Evolutionary conservation across 1,140 invertebrate species (phyloP).

Genomic region (Diorhabda sublineata): DNA sequence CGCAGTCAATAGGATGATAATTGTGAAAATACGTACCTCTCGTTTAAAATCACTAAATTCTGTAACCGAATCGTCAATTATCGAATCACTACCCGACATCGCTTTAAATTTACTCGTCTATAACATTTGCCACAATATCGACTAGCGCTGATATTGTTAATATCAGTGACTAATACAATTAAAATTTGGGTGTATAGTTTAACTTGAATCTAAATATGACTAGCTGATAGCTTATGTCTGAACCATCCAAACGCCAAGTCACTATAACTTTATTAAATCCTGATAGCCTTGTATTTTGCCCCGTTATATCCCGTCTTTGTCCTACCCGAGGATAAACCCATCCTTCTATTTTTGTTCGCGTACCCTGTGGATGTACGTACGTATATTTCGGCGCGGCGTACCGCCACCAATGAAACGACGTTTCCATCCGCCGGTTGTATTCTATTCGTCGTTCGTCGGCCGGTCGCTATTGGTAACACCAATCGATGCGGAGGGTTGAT

Average conservation of each 20-base stretch:
- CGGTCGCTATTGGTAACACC: slow-evolving; percentile 37
- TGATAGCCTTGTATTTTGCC: slow-evolving; percentile 47
- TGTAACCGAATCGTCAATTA: background rate
- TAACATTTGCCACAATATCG: slow-evolving; percentile 40
- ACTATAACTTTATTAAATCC: slow-evolving; percentile 49
- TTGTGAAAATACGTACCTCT: slow-evolving; percentile 2
- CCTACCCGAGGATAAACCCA: background rate
- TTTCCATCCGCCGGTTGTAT: slow-evolving; percentile 20
- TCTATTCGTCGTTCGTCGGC: slow-evolving; percentile 26
- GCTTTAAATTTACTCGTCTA: background rate
- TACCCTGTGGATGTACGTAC: slow-evolving; percentile 17
- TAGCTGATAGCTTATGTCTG: slow-evolving; percentile 49
- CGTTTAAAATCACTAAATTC: background rate
- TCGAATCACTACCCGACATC: background rate
- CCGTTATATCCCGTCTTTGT: slow-evolving; percentile 26
- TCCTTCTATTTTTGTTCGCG: background rate
- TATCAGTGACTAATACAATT: slow-evolving; percentile 50
- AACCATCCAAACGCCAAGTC: slow-evolving; percentile 46
- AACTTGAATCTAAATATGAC: slow-evolving; percentile 46
- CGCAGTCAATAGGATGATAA: too few relatives aligned
- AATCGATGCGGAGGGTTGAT: slow-evolving; percentile 27
- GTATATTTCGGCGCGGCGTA: slow-evolving; percentile 6
- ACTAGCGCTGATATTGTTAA: slow-evolving; percentile 46
- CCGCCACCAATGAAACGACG: slow-evolving; percentile 26
- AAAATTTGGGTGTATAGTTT: slow-evolving; percentile 45